Conservation (phyloP, 1,140 invertebrate genomes). For the Drosophila kanapiae region DNA sequence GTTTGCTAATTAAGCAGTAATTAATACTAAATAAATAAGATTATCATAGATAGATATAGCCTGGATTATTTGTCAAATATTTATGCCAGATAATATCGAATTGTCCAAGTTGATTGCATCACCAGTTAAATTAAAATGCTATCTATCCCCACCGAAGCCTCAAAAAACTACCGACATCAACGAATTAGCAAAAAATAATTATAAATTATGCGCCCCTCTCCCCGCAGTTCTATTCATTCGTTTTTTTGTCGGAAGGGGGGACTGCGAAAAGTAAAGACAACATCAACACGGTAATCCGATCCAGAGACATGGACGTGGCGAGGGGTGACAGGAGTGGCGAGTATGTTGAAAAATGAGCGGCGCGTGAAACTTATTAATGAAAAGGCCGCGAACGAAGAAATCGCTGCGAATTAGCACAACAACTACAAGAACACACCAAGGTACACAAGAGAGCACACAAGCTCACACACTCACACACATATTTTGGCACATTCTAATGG, state of each 20-base stretch:
- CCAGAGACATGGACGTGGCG: conserved; percentile 44
- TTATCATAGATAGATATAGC: not conserved
- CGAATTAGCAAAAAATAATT: conserved; percentile 40
- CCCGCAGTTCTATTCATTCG: not conserved
- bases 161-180: conserved; percentile 35
- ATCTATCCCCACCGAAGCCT: conserved; percentile 18
- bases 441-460: conserved; percentile 12
- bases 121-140: conserved; percentile 28
- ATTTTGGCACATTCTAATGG: conserved; percentile 31
- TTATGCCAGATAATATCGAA: conserved; percentile 1
- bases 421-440: conserved; percentile 42
- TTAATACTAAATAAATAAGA: not conserved
- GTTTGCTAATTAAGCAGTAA: not conserved
- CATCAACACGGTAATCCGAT: conserved; percentile 81
- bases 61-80: not conserved
- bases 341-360: conserved; percentile 76
- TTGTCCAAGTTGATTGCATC: conserved; percentile 39
- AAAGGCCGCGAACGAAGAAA: conserved; percentile 74
- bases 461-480: not conserved
- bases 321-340: conserved; percentile 24
- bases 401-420: conserved; percentile 67
- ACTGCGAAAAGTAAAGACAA: conserved; percentile 61
- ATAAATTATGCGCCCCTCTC: conserved; percentile 26
- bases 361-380: conserved; percentile 84
- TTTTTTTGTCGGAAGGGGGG: conserved; percentile 7